phyloP scores from a whole-genome alignment of 64 coral and sea anemone genomes.

The Anthopleura sola region DNA sequence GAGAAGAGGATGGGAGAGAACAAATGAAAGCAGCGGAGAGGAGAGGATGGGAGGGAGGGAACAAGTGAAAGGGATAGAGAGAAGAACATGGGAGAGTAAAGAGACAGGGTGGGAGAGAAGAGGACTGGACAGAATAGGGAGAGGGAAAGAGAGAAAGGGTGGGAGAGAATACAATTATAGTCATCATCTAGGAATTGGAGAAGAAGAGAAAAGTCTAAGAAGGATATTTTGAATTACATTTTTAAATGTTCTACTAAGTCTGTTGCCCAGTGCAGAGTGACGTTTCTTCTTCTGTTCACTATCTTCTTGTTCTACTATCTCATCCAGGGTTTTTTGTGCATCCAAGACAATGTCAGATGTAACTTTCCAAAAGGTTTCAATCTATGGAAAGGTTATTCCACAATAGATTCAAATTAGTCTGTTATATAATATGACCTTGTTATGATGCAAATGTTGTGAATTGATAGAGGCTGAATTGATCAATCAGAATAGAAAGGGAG shows the following conservation, averaged over 20 bases:
- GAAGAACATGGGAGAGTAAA: no score
- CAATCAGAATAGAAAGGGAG: background rate
- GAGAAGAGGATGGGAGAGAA: no score
- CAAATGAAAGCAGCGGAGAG: no score
- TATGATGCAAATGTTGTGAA: background rate
- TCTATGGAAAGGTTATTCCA: background rate
- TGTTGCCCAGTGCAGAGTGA: slow-evolving; percentile 22
- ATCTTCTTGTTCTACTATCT: slow-evolving; percentile 36
- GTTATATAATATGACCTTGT: background rate
- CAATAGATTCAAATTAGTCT: background rate
- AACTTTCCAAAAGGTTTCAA: slow-evolving; percentile 36
- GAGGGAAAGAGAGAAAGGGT: no score
- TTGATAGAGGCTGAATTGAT: no score
- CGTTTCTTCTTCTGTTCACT: slow-evolving; percentile 48
- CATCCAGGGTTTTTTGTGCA: slow-evolving; percentile 18
- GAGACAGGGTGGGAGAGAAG: no score
- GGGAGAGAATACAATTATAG: no score
- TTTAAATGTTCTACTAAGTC: slow-evolving; percentile 48
- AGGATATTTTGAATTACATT: slow-evolving; percentile 26
- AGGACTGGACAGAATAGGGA: no score
- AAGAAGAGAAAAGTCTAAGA: no score
- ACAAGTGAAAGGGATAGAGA: no score
- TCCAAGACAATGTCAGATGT: slow-evolving; percentile 14
- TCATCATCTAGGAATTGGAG: no score
- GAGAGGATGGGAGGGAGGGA: no score